phyloP scores from a whole-genome alignment of 2,113 vertebrate species.

The Nothocercus julius region DNA sequence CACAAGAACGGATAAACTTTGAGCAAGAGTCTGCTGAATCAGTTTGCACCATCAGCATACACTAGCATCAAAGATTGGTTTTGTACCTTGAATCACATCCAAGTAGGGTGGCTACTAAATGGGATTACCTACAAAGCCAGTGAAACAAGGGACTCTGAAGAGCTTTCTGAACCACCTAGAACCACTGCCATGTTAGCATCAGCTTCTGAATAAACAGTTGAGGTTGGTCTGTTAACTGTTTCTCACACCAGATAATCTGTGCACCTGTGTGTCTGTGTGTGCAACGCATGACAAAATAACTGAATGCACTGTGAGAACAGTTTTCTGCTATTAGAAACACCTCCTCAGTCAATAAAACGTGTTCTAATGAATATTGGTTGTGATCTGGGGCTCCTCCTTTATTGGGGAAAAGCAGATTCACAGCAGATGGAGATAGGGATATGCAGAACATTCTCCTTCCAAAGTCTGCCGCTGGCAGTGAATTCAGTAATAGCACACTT shows the following conservation, averaged over 20 bases:
- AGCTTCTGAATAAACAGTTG: not conserved
- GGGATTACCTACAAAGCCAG: not conserved
- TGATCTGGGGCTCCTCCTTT: not conserved
- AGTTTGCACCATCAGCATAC: not conserved
- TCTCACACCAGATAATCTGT: not conserved
- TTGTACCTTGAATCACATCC: not conserved
- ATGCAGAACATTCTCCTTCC: not conserved
- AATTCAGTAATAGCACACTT: not conserved
- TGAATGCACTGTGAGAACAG: not conserved
- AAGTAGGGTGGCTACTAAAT: not conserved
- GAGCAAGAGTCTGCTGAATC: not conserved
- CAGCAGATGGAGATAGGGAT: not conserved
- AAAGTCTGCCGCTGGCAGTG: not conserved
- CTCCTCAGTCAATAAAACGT: not conserved
- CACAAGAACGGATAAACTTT: not conserved
- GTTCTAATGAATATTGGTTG: not conserved
- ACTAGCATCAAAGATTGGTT: not conserved
- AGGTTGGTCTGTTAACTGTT: not conserved
- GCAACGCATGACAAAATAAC: not conserved
- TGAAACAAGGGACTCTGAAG: not conserved
- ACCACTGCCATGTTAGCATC: not conserved
- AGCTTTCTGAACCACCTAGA: not conserved
- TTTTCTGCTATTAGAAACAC: not conserved
- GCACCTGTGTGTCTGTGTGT: rapidly evolving
- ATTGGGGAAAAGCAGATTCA: not conserved